These are phyloP conservation scores for Leptopilina drosophilae DNA, from an alignment of 2,888 invertebrate species.

Conservation along the genomic window DNA sequence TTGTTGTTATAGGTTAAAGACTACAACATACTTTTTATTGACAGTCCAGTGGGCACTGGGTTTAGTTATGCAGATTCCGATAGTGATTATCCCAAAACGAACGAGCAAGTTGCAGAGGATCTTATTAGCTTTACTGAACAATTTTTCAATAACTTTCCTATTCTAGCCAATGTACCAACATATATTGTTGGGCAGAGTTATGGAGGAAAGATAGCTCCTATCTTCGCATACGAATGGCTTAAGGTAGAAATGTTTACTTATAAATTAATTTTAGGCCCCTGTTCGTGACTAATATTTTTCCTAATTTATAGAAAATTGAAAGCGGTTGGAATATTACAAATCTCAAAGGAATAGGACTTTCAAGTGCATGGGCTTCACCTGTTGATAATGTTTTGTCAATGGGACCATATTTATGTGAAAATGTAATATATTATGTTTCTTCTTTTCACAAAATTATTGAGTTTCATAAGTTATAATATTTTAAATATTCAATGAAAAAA, in stretches of 20 bases:
- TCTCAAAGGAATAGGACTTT: constrained; percentile 88
- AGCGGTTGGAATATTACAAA: constrained; percentile 82
- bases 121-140: constrained; percentile 85
- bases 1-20: constrained; percentile 75
- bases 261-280: too few relatives aligned
- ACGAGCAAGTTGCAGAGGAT: constrained; percentile 85
- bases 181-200: constrained; percentile 95
- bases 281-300: not conserved
- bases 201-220: constrained; percentile 95
- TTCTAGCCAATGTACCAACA: constrained; percentile 85
- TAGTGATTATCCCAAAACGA: constrained; percentile 79
- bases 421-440: constrained; percentile 77
- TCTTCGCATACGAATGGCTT: constrained; percentile 83
- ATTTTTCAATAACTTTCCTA: constrained; percentile 84
- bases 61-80: constrained; percentile 86
- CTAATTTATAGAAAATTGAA: constrained; percentile 80
- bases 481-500: too few relatives aligned
- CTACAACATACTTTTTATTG: constrained; percentile 91
- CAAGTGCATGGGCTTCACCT: constrained; percentile 94
- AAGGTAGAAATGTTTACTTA: constrained; percentile 75
- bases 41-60: constrained; percentile 94
- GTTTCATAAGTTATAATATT: not conserved
- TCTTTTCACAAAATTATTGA: too few relatives aligned
- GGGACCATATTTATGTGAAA: constrained; percentile 87
- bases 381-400: constrained; percentile 90